Evolutionary conservation across 2,797 vertebrate species (phyloP), one percentile per base, ranked within the genome.

Genomic region (Danio choprae): DNA sequence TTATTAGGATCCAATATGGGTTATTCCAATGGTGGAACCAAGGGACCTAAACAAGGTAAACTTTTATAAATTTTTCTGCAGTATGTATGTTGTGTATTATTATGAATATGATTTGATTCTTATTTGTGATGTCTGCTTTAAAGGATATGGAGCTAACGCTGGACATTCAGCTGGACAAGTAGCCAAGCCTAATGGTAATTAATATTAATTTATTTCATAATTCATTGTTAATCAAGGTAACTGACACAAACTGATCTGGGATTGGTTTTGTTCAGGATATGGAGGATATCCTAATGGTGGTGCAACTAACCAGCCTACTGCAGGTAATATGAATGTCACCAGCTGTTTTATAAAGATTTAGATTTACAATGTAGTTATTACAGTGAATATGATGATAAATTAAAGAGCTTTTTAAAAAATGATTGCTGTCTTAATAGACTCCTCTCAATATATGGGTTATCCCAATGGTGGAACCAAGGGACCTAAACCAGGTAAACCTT

Each of bases 31-130:
- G 87, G 83, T 43, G 87, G 81, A 4, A 51, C 77, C 56, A 77
- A 84, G 68, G 87, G 73, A 87, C 84, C 83, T 9, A 89, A 88
- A 68, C 76, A 81, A 87, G 88, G 90, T 93, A 83, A 58, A 91
- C 86, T 80, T 60, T 22, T 8, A n/a, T n/a, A n/a, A n/a, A n/a
- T 12, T 55, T 69, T 8, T 20, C 6, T 48, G 10, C 36, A 7
- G 4, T 44, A 6, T 5, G 5, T 38, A 18, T 58, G 8, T 13
- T 46, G 10, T 40, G 2, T n/a, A 7, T 63, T 15, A n/a, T n/a
- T n/a, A n/a, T n/a, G n/a, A n/a, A n/a, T n/a, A n/a, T n/a, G n/a
- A n/a, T n/a, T n/a, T n/a, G n/a, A n/a, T n/a, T n/a, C n/a, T n/a
- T n/a, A 20, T 76, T 18, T 9, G 8, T 53, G 20, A 44, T 11